Base-by-base conservation (phyloP, 1,140 invertebrate species). In the Aphaenogaster rudis region DNA sequence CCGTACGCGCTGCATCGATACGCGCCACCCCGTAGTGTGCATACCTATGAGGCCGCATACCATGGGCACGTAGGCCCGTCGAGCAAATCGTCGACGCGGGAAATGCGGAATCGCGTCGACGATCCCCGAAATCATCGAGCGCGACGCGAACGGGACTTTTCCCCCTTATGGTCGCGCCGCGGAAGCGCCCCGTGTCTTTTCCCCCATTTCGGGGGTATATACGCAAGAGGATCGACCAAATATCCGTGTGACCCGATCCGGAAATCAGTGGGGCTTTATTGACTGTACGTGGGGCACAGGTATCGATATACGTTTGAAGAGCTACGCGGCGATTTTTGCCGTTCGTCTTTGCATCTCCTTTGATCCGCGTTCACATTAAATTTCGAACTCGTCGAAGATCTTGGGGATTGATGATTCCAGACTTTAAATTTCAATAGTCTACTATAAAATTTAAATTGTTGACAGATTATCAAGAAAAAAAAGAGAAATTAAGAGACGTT, bases 181-280 rank as follows among this genome's bases (percentile, higher is more conserved):
- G 74, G 48, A 86, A 66, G 82, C 59, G 71, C 57, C 82, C 59
- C 81, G 33, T 86, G 54, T 63, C 79, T 84, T 76, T 64, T 28
- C 28, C 54, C 80, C 79, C 50, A 45, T 66, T 57, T 72, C 36
- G 36, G 63, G 57, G 42, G 13, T 48, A 63, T 42, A 63, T n/a
- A 71, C 66, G 74, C 33, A 54, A 89, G 86, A 88, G 76, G 21
- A 52, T 77, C 71, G 39, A 50, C 45, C 54, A 92, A 93, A 93
- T 92, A 91, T 90, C 92, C 93, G 93, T 94, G 93, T 87, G 93
- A 94, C 92, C 92, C 84, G 57, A 82, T 88, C 86, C 45, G 42
- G 48, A 48, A 61, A 84, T 74, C 69, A 67, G 9, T 9, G 52
- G 13, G 45, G 54, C 8, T 74, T 82, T 82, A 74, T 82, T 82